phyloP scores from a whole-genome alignment of 2,113 vertebrate genomes.

The Peromyscus polionotus region DNA sequence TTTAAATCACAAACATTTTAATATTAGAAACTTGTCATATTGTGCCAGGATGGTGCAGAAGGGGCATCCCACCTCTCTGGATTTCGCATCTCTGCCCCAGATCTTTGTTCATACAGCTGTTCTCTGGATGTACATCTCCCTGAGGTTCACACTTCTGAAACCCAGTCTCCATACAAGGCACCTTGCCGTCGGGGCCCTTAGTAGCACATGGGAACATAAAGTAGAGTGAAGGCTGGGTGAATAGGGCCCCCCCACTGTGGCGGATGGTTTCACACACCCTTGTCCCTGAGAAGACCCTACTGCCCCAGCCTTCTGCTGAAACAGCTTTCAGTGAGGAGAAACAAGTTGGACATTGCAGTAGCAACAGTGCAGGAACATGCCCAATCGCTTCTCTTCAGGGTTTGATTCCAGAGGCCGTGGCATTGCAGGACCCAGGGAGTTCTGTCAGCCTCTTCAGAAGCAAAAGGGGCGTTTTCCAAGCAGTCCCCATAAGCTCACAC shows the following conservation, averaged over 20 bases:
- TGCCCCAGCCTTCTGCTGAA: constrained; percentile 18
- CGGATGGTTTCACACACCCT: background rate
- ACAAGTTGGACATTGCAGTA: background rate
- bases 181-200: background rate
- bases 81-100: background rate
- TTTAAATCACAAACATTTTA: constrained; percentile 33
- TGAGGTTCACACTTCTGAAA: background rate
- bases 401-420: background rate
- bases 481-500: background rate
- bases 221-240: background rate
- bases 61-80: background rate
- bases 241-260: background rate
- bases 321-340: background rate
- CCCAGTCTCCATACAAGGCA: background rate
- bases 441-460: background rate
- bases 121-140: background rate
- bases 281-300: constrained; percentile 19
- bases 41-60: background rate
- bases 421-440: background rate
- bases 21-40: constrained; percentile 9
- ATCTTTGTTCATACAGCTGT: background rate
- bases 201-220: background rate
- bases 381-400: background rate
- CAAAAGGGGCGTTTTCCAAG: background rate
- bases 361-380: background rate